Evolutionary conservation across 1,140 invertebrate genomes (phyloP).

Genomic region (Drosophila ficusphila): DNA sequence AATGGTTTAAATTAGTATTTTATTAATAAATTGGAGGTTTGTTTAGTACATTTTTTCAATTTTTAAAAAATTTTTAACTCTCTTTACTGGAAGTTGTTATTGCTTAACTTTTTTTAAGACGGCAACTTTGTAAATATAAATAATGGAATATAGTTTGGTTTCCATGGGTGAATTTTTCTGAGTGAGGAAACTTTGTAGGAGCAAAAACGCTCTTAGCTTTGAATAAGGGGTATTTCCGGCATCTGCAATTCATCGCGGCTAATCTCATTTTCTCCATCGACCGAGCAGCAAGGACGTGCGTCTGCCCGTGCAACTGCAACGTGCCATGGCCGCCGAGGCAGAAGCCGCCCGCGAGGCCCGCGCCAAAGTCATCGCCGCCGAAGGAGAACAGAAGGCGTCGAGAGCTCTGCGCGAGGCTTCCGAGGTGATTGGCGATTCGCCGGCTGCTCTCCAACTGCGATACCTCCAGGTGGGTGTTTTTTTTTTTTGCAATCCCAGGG

Average conservation of each 20-base stretch:
- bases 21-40: no score
- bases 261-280: slow-evolving; percentile 58
- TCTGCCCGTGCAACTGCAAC: slow-evolving; percentile 93
- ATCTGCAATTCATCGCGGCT: slow-evolving; percentile 27
- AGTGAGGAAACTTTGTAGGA: slow-evolving; percentile 1
- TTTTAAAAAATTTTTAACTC: no score
- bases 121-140: no score
- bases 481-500: no score
- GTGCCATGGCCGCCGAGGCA: slow-evolving; percentile 96
- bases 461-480: slow-evolving; percentile 79
- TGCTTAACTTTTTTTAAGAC: no score
- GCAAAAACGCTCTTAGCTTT: slow-evolving; percentile 2
- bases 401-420: slow-evolving; percentile 95
- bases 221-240: slow-evolving; percentile 12
- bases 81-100: no score
- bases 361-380: slow-evolving; percentile 92
- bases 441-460: slow-evolving; percentile 92
- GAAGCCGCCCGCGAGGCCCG: slow-evolving; percentile 93
- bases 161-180: not conserved
- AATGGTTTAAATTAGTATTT: no score
- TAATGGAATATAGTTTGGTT: not conserved
- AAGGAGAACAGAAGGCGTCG: slow-evolving; percentile 95
- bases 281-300: slow-evolving; percentile 94
- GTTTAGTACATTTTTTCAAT: no score
- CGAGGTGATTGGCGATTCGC: slow-evolving; percentile 95